A percentile compares a stretch with the other conserved stretches of the same genome.
These are phyloP conservation scores for Phymanthus crucifer DNA, from an alignment of 92 coral and sea anemone species.

Conservation along the genomic window DNA sequence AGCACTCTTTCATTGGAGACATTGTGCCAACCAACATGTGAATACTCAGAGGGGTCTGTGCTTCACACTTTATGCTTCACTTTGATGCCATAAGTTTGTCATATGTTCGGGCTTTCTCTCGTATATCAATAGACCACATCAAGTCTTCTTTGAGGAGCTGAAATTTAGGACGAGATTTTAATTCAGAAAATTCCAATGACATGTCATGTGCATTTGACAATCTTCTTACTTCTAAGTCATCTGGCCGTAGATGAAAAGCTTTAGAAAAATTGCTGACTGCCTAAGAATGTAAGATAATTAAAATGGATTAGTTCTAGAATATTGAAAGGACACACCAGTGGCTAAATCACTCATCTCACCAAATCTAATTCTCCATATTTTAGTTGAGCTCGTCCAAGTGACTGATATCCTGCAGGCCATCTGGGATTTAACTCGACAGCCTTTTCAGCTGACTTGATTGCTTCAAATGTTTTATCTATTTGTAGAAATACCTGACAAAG, in stretches of 20 bases:
- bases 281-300: conserved; percentile 31
- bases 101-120: conserved; percentile 45
- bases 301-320: neutral
- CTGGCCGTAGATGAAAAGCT: conserved; percentile 82
- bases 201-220: neutral
- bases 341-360: conserved; percentile 46
- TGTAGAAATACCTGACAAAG: conserved; percentile 71
- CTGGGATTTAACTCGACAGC: conserved; percentile 76
- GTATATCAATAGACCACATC: conserved; percentile 60
- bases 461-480: conserved; percentile 87
- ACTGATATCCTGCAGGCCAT: conserved; percentile 73
- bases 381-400: conserved; percentile 95
- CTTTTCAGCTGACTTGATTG: conserved; percentile 81
- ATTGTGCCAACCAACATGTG: no score
- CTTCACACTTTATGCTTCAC: neutral
- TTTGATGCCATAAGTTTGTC: conserved; percentile 17
- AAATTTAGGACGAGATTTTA: neutral
- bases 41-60: no score
- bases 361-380: conserved; percentile 90
- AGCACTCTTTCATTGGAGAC: no score
- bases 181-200: neutral
- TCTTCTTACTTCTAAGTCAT: conserved; percentile 70
- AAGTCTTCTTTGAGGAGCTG: conserved; percentile 76
- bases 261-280: conserved; percentile 84
- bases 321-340: neutral